Percentiles rank a stretch among this genome's conserved stretches.
Evolutionary conservation across 2,888 invertebrate genomes (phyloP).

Genomic region (Drosophila mimica): DNA sequence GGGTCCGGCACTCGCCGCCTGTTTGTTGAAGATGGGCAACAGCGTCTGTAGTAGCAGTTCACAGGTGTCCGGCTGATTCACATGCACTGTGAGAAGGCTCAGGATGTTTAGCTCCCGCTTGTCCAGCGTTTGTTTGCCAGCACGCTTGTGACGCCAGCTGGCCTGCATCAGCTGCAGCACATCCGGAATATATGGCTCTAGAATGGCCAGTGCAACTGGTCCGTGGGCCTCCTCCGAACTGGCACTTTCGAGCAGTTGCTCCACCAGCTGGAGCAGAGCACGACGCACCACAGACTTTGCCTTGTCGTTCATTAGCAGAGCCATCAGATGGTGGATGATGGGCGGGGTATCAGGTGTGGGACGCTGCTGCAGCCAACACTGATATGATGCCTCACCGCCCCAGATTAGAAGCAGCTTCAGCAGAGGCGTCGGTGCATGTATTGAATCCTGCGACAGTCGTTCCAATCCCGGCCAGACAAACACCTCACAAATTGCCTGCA

Average conservation of each 20-base stretch:
- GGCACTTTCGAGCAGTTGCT: slow-evolving; percentile 88
- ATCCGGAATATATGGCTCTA: slow-evolving; percentile 90
- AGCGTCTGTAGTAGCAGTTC: slow-evolving; percentile 89
- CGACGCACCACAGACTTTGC: slow-evolving; percentile 88
- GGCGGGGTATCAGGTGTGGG: slow-evolving; percentile 85
- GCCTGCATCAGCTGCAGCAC: slow-evolving; percentile 90
- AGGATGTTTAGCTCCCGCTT: slow-evolving; percentile 90
- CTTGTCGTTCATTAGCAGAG: slow-evolving; percentile 90
- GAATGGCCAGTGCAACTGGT: slow-evolving; percentile 86
- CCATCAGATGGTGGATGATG: slow-evolving; percentile 88
- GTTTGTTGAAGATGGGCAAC: slow-evolving; percentile 90
- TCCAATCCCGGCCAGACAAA: slow-evolving; percentile 92
- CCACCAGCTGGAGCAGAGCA: slow-evolving; percentile 90
- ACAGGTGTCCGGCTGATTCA: slow-evolving; percentile 88
- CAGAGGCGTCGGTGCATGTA: slow-evolving; percentile 92
- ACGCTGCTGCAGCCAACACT: slow-evolving; percentile 88
- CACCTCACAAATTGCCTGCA: slow-evolving; percentile 91
- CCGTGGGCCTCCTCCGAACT: slow-evolving; percentile 86
- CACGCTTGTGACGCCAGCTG: slow-evolving; percentile 87
- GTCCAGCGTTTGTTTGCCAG: slow-evolving; percentile 85
- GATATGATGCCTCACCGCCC: slow-evolving; percentile 92
- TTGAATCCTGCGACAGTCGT: slow-evolving; percentile 91
- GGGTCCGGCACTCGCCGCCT: slow-evolving; percentile 87
- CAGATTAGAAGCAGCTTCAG: slow-evolving; percentile 92
- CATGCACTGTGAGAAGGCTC: slow-evolving; percentile 91